Conservation (phyloP, 2,797 vertebrate genomes). For the Crossoptilon crossoptilon region DNA sequence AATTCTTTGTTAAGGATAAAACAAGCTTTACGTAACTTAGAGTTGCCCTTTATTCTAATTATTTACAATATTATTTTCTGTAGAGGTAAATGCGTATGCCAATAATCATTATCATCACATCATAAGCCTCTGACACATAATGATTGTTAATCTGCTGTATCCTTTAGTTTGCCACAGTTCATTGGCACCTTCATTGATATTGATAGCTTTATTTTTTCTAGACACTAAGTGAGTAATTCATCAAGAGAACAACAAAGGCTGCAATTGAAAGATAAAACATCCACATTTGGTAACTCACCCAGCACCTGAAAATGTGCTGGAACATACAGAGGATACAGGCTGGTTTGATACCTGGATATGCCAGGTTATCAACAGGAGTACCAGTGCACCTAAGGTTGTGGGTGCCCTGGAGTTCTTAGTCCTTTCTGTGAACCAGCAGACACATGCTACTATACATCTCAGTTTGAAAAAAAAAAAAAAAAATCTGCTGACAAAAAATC, state of each 20-base stretch:
- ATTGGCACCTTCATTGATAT: conserved; percentile 45
- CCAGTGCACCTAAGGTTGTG: too few relatives aligned
- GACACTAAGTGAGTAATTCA: conserved; percentile 15
- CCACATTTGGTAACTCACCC: not conserved
- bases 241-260: conserved; percentile 35
- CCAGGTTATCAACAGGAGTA: too few relatives aligned
- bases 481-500: too few relatives aligned
- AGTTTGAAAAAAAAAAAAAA: too few relatives aligned
- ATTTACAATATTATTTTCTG: not conserved
- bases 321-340: not conserved
- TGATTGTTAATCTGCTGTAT: conserved; percentile 51
- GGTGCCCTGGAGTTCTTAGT: too few relatives aligned
- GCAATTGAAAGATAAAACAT: conserved; percentile 38
- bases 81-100: not conserved
- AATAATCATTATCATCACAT: conserved; percentile 5
- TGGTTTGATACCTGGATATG: not conserved
- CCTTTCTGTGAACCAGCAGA: too few relatives aligned
- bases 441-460: too few relatives aligned
- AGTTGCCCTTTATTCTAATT: not conserved
- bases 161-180: conserved; percentile 35
- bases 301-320: not conserved
- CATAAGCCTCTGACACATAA: conserved; percentile 8
- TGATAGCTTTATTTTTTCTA: conserved; percentile 54
- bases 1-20: not conserved
- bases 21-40: not conserved